phyloP scores from a whole-genome alignment of 2,113 vertebrate genomes.

The Glaucidium brasilianum region DNA sequence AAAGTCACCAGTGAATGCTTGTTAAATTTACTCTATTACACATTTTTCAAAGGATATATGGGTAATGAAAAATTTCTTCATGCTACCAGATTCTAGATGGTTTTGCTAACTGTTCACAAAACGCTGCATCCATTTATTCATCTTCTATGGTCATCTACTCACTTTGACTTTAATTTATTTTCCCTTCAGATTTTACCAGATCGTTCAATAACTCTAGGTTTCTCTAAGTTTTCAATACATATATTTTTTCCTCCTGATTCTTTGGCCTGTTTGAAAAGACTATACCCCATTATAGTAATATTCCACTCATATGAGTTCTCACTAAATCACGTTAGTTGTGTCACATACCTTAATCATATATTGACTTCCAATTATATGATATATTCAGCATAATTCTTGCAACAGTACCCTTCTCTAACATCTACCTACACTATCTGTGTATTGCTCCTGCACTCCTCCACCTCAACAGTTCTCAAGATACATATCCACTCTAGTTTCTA shows the following conservation, averaged over 20 bases:
- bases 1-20: neutral
- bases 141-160: neutral
- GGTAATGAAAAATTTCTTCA: neutral
- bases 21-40: neutral
- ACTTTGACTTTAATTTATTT: neutral
- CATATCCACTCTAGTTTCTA: neutral
- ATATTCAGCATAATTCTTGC: neutral
- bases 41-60: neutral
- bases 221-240: rapidly evolving
- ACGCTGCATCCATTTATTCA: neutral
- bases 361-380: neutral
- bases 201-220: neutral
- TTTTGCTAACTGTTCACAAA: neutral
- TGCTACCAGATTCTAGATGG: neutral
- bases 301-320: neutral
- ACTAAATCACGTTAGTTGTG: neutral
- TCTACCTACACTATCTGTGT: neutral
- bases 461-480: neutral
- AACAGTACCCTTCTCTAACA: neutral
- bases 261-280: neutral
- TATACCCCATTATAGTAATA: neutral
- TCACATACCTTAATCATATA: neutral
- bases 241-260: neutral
- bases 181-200: neutral
- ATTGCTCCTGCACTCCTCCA: neutral